Evolutionary conservation across 2,797 vertebrate genomes (phyloP).

Genomic region (Crypturellus tataupa): DNA sequence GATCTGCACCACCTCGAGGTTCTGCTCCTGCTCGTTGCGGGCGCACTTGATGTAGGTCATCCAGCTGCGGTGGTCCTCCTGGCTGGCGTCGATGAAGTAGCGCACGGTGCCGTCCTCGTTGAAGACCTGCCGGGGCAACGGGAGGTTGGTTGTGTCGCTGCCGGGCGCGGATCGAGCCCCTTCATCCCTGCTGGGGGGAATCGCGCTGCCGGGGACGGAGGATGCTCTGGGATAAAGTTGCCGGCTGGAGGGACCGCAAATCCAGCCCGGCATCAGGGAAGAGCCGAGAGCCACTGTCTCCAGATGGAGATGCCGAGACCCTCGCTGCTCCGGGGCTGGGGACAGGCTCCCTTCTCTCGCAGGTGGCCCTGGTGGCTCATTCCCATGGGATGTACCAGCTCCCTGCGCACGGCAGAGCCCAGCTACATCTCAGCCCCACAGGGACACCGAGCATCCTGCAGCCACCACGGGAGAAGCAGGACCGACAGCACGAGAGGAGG

Average conservation of each 20-base stretch:
- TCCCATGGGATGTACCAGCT: background rate
- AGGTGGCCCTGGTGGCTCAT: too few species aligned
- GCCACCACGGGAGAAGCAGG: accelerated
- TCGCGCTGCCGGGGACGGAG: too few species aligned
- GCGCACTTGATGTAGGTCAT: conserved; percentile 99
- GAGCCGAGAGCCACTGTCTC: accelerated
- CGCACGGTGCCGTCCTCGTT: conserved; percentile 94
- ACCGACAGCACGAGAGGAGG: background rate
- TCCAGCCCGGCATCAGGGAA: background rate
- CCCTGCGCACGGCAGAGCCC: background rate
- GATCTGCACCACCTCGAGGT: conserved; percentile 97
- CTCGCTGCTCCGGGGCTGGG: accelerated
- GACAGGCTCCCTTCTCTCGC: background rate
- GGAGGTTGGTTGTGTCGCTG: accelerated
- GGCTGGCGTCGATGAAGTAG: conserved; percentile 96
- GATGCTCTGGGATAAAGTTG: background rate
- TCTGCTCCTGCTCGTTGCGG: conserved; percentile 96
- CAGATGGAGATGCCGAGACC: accelerated
- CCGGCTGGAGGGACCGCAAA: background rate
- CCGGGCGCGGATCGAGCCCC: accelerated
- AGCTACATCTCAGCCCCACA: background rate
- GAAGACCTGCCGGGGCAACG: conserved; percentile 86
- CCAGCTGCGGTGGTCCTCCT: conserved; percentile 98
- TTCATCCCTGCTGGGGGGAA: background rate
- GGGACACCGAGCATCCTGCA: background rate